A percentile compares a stretch with the other conserved stretches of the same genome.
Evolutionary conservation across 2,888 invertebrate genomes (phyloP).

Genomic region (Rhagonycha lutea): DNA sequence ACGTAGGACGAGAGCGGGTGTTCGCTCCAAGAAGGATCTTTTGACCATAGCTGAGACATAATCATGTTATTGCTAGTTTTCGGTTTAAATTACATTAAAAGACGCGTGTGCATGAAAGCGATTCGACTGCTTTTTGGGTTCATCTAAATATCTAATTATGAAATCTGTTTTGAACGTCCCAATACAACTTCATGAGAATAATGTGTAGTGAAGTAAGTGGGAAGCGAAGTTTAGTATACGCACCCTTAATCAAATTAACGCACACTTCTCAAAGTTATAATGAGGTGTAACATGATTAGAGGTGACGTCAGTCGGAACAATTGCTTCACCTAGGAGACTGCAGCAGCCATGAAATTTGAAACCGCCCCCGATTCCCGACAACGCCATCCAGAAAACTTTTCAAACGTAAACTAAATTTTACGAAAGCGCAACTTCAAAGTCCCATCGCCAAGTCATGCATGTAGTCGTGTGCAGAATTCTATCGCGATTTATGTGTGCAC

Average conservation of each 20-base stretch:
- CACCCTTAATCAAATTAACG: slow-evolving; percentile 47
- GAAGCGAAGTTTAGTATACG: slow-evolving; percentile 31
- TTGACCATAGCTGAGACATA: background rate
- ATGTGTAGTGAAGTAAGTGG: slow-evolving; percentile 27
- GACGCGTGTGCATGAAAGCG: background rate
- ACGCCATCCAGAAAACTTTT: slow-evolving; percentile 41
- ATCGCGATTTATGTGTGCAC: slow-evolving; percentile 30
- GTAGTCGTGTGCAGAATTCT: slow-evolving; percentile 36
- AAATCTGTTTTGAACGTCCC: slow-evolving; percentile 33
- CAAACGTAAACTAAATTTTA: slow-evolving; percentile 50
- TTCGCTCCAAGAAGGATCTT: background rate
- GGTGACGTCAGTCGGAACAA: slow-evolving; percentile 59
- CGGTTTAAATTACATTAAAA: background rate
- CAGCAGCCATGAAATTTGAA: slow-evolving; percentile 40
- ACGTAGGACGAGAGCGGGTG: background rate
- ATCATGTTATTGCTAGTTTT: background rate
- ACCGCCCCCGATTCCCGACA: slow-evolving; percentile 34
- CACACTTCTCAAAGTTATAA: slow-evolving; percentile 50
- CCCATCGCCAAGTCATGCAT: slow-evolving; percentile 39
- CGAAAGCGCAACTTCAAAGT: slow-evolving; percentile 49
- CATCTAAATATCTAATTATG: slow-evolving; percentile 28
- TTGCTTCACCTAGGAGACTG: slow-evolving; percentile 56
- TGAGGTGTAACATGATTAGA: slow-evolving; percentile 61
- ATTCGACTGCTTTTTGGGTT: slow-evolving; percentile 15
- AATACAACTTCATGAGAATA: slow-evolving; percentile 32